Evolutionary conservation across 1,140 invertebrate species (phyloP), one percentile per base, ranked within the genome.

Genomic region (Pemphigus obesinymphae): DNA sequence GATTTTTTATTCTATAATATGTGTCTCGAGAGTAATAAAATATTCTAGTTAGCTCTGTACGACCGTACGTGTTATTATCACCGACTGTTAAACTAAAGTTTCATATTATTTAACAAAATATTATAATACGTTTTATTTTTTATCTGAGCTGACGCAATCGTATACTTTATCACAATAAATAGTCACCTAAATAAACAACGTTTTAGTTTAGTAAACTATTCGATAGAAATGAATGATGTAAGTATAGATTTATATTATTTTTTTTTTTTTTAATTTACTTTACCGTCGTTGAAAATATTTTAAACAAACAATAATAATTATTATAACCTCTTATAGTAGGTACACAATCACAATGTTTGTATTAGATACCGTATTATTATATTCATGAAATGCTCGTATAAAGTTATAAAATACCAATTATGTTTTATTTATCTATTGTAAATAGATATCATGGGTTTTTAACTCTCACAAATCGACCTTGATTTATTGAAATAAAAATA

Each of bases 111-210:
- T n/a, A 3, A 23, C n/a, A n/a, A n/a, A n/a, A n/a, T n/a, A n/a
- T n/a, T 55, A 26, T 26, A 20, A 55, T 45, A 11, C 8, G 43
- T 4, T 45, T 45, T 45, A 11, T 20, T 31, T 72, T n/a, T 73
- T 73, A 73, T 73, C 43, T 73, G 6, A 20, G 7, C 3, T 73
- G 70, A 50, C 45, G 43, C 70, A 73, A 73, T n/a, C n/a, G n/a
- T 50, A 26, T 3, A 73, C 43, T 15, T 37, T 70, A 7, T 20
- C 31, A 31, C 23, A 34, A 48, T 31, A n/a, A 48, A 72, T 31
- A 48, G 70, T 31, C 70, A 73, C 43, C 43, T 73, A 50, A 73
- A 73, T 31, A 73, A 73, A 73, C 17, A 73, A 5, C 20, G 45
- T 73, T 26, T 26, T 10, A 11, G 66, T 43, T 73, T 31, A 34